phyloP scores from a whole-genome alignment of 2,888 invertebrate species.

The Eurytoma adleriae region DNA sequence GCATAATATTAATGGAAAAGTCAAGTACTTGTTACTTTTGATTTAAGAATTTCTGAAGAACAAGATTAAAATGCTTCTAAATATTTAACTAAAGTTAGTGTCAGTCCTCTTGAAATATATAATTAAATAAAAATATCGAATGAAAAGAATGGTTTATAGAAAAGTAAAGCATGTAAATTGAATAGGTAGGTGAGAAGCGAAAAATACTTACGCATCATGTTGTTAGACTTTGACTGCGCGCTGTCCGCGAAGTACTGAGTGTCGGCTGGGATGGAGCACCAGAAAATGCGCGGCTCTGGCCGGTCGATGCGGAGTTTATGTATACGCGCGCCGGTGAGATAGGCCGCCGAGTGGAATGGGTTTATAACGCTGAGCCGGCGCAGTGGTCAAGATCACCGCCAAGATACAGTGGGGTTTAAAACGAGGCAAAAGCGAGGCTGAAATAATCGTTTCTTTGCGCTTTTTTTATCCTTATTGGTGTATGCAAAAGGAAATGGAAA shows the following conservation, averaged over 20 bases:
- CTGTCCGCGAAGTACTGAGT: neutral
- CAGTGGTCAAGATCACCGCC: constrained; percentile 34
- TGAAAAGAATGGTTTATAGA: too few species aligned
- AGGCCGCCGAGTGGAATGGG: neutral
- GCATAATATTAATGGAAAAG: too few species aligned
- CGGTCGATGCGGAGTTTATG: constrained; percentile 16
- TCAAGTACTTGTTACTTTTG: too few species aligned
- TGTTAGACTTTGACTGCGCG: constrained; percentile 14
- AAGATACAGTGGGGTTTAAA: constrained; percentile 13
- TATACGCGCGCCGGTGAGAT: constrained; percentile 5
- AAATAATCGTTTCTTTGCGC: constrained; percentile 26
- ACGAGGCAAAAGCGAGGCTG: constrained; percentile 3
- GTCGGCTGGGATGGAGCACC: neutral
- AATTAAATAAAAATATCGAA: too few species aligned
- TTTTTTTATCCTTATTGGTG: neutral
- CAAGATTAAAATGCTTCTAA: too few species aligned
- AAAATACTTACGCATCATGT: constrained; percentile 31
- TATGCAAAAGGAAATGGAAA: neutral
- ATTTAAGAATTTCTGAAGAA: too few species aligned
- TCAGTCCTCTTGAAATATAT: too few species aligned
- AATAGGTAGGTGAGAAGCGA: neutral
- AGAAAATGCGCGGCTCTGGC: constrained; percentile 20
- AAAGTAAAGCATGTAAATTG: neutral
- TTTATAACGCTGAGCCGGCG: constrained; percentile 11
- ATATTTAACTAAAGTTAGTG: too few species aligned